Evolutionary conservation across 2,113 vertebrate species (phyloP).

Genomic region (Malurus elegans): DNA sequence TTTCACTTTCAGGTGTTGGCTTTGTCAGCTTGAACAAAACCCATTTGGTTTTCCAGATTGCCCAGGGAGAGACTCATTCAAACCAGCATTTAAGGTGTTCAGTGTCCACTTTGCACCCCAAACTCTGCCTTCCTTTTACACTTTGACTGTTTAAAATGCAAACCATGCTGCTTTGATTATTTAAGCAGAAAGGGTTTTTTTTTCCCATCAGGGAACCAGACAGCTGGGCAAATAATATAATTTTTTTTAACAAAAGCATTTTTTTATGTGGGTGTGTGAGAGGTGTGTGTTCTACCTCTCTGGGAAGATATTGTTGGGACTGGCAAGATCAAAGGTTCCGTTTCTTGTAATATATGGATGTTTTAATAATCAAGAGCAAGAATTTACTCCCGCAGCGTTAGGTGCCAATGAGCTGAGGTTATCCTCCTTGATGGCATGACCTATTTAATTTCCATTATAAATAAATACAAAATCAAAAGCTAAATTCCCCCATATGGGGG

Average conservation of each 20-base stretch:
- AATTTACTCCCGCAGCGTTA: background rate
- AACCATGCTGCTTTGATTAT: background rate
- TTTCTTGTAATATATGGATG: background rate
- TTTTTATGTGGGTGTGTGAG: background rate
- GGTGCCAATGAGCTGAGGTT: background rate
- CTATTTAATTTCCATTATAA: background rate
- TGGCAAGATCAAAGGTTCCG: background rate
- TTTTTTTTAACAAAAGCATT: background rate
- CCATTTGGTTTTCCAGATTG: background rate
- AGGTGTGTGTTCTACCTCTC: background rate
- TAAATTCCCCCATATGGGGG: background rate
- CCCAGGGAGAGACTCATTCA: background rate
- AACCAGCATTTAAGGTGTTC: accelerated
- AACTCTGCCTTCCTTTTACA: background rate
- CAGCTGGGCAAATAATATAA: background rate
- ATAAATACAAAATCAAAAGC: background rate
- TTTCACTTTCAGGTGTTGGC: background rate
- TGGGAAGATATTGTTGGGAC: background rate
- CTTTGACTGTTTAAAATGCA: background rate
- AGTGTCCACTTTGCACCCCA: background rate
- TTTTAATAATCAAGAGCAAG: background rate
- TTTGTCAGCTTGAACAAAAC: background rate
- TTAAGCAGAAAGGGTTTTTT: background rate
- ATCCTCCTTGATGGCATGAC: background rate
- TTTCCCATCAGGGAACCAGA: background rate